A percentile compares a stretch with the other conserved stretches of the same genome.
These are phyloP conservation scores for Eupithecia dodoneata DNA, from an alignment of 2,888 invertebrate species.

Conservation along the genomic window DNA sequence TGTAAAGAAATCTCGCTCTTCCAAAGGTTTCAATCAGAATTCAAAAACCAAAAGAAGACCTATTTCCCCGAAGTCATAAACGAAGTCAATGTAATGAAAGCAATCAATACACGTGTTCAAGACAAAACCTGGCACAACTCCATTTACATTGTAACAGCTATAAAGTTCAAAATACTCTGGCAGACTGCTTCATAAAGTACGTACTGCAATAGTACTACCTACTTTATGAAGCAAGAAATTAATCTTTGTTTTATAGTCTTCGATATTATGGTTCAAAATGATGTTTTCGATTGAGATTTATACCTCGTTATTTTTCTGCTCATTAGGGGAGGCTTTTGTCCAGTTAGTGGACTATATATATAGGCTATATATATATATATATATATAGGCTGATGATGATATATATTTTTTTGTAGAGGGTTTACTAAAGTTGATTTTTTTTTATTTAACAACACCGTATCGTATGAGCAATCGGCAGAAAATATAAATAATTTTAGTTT, in stretches of 20 bases:
- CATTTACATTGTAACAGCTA: neutral
- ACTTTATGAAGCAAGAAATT: neutral
- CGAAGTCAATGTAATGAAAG: neutral
- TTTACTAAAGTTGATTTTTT: no score
- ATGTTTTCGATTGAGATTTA: neutral
- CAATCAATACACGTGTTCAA: constrained; percentile 7
- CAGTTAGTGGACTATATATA: no score
- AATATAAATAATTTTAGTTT: no score
- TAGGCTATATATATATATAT: no score
- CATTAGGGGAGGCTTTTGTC: no score
- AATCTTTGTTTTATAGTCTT: neutral
- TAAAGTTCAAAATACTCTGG: neutral
- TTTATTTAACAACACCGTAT: no score
- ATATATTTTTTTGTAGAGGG: no score
- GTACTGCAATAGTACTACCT: neutral
- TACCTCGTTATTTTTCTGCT: no score
- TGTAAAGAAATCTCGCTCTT: no score
- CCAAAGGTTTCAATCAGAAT: neutral
- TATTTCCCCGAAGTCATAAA: neutral
- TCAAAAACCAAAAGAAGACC: neutral
- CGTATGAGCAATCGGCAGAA: no score
- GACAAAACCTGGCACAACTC: neutral
- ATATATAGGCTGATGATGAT: no score
- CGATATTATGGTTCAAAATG: neutral
- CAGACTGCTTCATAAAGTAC: neutral